Evolutionary conservation across 1,140 invertebrate genomes (phyloP), one percentile per base, ranked within the genome.

Genomic region (Potamilus streckersoni): DNA sequence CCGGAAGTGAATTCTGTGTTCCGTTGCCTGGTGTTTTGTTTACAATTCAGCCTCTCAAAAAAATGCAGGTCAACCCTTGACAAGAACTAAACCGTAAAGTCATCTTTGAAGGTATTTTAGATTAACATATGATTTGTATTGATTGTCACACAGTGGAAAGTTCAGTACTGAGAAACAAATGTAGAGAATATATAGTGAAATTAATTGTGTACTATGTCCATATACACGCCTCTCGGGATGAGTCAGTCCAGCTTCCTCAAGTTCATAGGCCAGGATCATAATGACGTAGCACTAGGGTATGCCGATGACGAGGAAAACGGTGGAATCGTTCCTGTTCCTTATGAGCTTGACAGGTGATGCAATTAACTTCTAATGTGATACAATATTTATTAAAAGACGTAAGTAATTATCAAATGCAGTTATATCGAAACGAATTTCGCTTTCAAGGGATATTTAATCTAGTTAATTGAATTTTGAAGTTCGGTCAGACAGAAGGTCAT

Each of bases 231-330:
- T 0, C 64, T 80, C 31, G 79, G 75, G 72, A 80, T 80, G 79
- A 68, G 19, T n/a, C 17, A 74, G 38, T 74, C 79, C 16, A 75
- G 69, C 61, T 80, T 80, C 69, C 56, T 73, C 27, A 56, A 68
- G 17, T 63, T 69, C 2, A 60, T 38, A 0, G 69, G 79, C 38
- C 38, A 62, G 19, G 69, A 64, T 16, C 38, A 23, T n/a, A 59
- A 59, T 55, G 79, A 80, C 68, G 74, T 80, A 64, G 74, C 79
- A n/a, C 65, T 59, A 56, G 67, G 74, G 63, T 80, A 80, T 64
- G 59, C 69, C 14, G 69, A 71, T 61, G 59, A 72, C n/a, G 62
- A 78, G n/a, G 31, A 63, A 6, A 64, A 61, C 19, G 72, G 69
- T n/a, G 55, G 57, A 14, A 31, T 74, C 13, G 60, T 66, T 23